These are phyloP conservation scores for Anisognathus igniventris DNA, from an alignment of 2,797 vertebrate species.

Conservation along the genomic window DNA sequence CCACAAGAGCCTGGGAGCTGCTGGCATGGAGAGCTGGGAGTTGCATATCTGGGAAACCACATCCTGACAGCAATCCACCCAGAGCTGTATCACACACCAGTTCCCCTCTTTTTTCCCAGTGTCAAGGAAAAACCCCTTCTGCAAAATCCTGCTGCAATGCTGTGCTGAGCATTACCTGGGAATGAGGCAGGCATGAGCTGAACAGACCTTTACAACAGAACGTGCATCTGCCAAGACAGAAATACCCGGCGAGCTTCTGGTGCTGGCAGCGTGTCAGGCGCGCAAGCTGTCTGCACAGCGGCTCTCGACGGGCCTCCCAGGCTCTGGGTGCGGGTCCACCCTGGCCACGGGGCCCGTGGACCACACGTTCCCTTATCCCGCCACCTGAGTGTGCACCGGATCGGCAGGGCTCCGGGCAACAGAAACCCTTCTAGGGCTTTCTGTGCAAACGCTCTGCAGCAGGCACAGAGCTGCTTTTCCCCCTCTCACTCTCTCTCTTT, in stretches of 20 bases:
- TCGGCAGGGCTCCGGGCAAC: slow-evolving; percentile 34
- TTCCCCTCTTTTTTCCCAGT: neutral
- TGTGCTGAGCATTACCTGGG: slow-evolving; percentile 71
- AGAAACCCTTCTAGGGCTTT: slow-evolving; percentile 39
- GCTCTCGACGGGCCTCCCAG: neutral
- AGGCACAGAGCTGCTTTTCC: slow-evolving; percentile 36
- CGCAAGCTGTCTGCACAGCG: slow-evolving; percentile 68
- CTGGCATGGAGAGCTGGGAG: neutral
- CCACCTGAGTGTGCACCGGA: slow-evolving; percentile 39
- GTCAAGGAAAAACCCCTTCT: neutral
- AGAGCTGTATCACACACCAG: fast-evolving
- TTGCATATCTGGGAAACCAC: neutral
- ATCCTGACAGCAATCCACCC: neutral
- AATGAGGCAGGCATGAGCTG: slow-evolving; percentile 70
- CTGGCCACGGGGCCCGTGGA: slow-evolving; percentile 57
- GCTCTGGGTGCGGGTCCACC: slow-evolving; percentile 25
- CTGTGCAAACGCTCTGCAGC: neutral
- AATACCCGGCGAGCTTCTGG: slow-evolving; percentile 78
- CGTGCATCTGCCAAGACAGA: slow-evolving; percentile 81
- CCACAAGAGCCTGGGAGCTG: neutral
- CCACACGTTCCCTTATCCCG: slow-evolving; percentile 25
- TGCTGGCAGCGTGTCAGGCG: slow-evolving; percentile 74
- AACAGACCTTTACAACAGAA: slow-evolving; percentile 82
- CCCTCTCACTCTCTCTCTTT: slow-evolving; percentile 31
- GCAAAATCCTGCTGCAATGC: neutral